phyloP scores from a whole-genome alignment of 2,888 invertebrate species.

The Ectemnius cavifrons region DNA sequence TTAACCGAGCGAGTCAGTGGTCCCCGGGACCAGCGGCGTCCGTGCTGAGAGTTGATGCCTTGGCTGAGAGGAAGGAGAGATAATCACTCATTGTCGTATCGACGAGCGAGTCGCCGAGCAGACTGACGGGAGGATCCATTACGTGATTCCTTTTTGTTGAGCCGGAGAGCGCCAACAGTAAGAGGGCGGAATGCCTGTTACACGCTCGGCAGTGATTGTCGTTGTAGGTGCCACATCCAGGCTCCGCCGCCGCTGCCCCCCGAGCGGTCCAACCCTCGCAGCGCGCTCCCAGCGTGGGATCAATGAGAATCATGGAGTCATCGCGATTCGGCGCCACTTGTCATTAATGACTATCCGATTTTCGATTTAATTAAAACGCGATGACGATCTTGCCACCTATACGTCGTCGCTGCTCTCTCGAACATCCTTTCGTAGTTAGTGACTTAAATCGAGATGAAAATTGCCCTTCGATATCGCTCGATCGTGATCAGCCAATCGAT shows the following conservation, averaged over 20 bases:
- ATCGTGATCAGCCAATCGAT: background rate
- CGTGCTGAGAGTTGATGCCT: background rate
- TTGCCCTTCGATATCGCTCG: too few relatives aligned
- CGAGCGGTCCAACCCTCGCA: conserved; percentile 55
- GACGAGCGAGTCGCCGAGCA: conserved; percentile 53
- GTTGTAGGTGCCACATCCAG: conserved; percentile 55
- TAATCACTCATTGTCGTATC: conserved; percentile 57
- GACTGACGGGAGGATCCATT: conserved; percentile 53
- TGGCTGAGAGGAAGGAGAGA: conserved; percentile 37
- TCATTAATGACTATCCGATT: conserved; percentile 77
- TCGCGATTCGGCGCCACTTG: conserved; percentile 78
- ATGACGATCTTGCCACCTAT: conserved; percentile 73
- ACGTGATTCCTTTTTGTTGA: conserved; percentile 50
- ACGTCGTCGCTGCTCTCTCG: conserved; percentile 9
- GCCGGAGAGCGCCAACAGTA: conserved; percentile 62
- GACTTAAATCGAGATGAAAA: too few relatives aligned
- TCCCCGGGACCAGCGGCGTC: conserved; percentile 1
- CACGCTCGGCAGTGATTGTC: conserved; percentile 49
- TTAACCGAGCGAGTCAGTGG: conserved; percentile 7
- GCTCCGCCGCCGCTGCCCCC: conserved; percentile 28
- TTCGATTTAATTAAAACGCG: conserved; percentile 76
- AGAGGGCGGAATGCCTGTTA: conserved; percentile 63
- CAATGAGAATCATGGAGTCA: conserved; percentile 76
- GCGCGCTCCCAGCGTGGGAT: conserved; percentile 62
- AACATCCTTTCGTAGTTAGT: too few relatives aligned